Conservation (phyloP, 2,113 vertebrate species). For the Turnix velox region DNA sequence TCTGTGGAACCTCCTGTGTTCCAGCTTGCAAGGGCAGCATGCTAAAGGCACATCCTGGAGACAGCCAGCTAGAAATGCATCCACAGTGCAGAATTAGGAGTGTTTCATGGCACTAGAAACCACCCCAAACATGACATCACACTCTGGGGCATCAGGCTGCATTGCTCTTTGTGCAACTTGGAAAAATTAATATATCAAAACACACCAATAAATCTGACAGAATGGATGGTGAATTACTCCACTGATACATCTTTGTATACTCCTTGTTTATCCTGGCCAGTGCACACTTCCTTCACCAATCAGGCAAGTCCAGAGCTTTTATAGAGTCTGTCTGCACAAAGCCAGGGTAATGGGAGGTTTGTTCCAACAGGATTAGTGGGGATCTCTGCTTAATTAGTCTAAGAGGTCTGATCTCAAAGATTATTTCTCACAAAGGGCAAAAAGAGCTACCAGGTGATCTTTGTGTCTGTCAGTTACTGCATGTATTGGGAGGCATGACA, state of each 20-base stretch:
- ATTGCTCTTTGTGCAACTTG: not conserved
- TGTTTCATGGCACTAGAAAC: not conserved
- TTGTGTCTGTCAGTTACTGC: not conserved
- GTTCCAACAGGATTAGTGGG: not conserved
- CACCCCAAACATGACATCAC: rapidly evolving
- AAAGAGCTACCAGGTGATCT: not conserved
- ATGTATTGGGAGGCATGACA: rapidly evolving
- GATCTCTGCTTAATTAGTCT: conserved; percentile 25
- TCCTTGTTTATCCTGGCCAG: not conserved
- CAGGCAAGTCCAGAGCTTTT: not conserved
- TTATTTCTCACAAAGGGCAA: not conserved
- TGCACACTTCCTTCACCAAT: not conserved
- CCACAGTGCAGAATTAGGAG: rapidly evolving
- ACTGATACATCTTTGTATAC: rapidly evolving
- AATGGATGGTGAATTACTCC: not conserved
- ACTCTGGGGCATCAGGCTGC: not conserved
- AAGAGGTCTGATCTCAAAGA: conserved; percentile 1
- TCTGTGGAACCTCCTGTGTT: too few relatives aligned
- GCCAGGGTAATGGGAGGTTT: not conserved
- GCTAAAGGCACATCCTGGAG: not conserved
- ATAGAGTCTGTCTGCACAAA: not conserved
- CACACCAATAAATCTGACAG: not conserved
- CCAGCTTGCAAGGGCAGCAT: rapidly evolving
- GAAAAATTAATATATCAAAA: not conserved
- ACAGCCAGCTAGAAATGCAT: not conserved